phyloP scores from a whole-genome alignment of 2,888 invertebrate genomes.

The Quadriops clusia region DNA sequence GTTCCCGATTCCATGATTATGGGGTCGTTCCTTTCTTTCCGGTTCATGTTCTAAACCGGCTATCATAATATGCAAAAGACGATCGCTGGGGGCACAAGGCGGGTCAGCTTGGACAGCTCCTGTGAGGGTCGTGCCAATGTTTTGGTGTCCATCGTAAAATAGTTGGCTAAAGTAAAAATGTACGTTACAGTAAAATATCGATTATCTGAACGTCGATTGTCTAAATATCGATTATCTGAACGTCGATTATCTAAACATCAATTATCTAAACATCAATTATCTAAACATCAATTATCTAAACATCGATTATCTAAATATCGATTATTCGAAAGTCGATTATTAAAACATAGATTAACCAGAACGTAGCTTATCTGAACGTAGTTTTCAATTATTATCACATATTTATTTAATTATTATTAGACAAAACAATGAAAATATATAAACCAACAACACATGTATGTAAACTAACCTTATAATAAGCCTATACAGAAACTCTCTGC shows the following conservation, averaged over 20 bases:
- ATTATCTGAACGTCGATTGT: constrained; percentile 1
- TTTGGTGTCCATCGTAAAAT: constrained; percentile 93
- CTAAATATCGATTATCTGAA: too few species aligned
- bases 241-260: too few species aligned
- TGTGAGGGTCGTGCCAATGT: constrained; percentile 77
- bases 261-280: too few species aligned
- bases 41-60: constrained; percentile 79
- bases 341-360: too few species aligned
- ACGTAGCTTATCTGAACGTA: too few species aligned
- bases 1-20: constrained; percentile 46
- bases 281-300: too few species aligned
- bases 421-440: too few species aligned
- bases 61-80: constrained; percentile 73
- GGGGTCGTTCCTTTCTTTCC: constrained; percentile 51
- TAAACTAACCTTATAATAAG: constrained; percentile 80
- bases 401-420: constrained; percentile 1
- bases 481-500: constrained; percentile 77
- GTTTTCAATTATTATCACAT: too few species aligned
- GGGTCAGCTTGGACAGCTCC: constrained; percentile 81
- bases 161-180: constrained; percentile 71
- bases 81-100: constrained; percentile 91
- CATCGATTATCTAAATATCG: too few species aligned
- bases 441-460: too few species aligned
- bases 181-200: constrained; percentile 2
- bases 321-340: constrained; percentile 11